Evolutionary conservation across 2,888 invertebrate genomes (phyloP).

Genomic region (Drosophila peninsularis): DNA sequence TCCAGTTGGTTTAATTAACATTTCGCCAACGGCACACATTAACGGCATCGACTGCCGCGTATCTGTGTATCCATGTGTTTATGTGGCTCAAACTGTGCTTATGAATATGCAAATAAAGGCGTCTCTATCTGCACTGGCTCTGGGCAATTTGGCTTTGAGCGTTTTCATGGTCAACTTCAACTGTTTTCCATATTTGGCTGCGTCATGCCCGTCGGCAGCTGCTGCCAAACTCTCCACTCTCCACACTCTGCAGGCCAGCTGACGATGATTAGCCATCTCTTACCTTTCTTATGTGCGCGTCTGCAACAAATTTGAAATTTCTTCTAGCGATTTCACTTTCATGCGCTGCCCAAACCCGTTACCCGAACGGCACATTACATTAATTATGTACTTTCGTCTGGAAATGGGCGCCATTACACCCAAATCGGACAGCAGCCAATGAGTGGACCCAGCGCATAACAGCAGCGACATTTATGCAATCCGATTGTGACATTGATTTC

Average conservation of each 20-base stretch:
- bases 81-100: slow-evolving; percentile 44
- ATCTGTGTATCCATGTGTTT: slow-evolving; percentile 16
- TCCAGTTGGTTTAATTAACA: slow-evolving; percentile 70
- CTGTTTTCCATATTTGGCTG: slow-evolving; percentile 45
- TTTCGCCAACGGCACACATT: slow-evolving; percentile 55
- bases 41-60: slow-evolving; percentile 30
- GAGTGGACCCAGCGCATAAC: slow-evolving; percentile 30
- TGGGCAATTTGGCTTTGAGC: slow-evolving; percentile 17
- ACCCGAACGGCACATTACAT: slow-evolving; percentile 49
- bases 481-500: slow-evolving; percentile 76
- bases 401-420: slow-evolving; percentile 46
- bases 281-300: slow-evolving; percentile 31
- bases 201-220: slow-evolving; percentile 28
- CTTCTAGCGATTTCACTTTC: slow-evolving; percentile 73
- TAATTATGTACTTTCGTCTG: slow-evolving; percentile 68
- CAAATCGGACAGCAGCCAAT: slow-evolving; percentile 24
- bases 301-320: slow-evolving; percentile 37
- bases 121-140: slow-evolving; percentile 38
- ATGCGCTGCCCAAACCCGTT: slow-evolving; percentile 52
- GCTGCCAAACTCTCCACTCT: neutral
- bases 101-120: slow-evolving; percentile 60
- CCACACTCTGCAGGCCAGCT: neutral
- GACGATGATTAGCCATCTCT: slow-evolving; percentile 21
- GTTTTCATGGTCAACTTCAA: slow-evolving; percentile 64
- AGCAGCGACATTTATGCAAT: slow-evolving; percentile 45